These are phyloP conservation scores for Nasonovia ribisnigri DNA, from an alignment of 2,888 invertebrate species.

Conservation along the genomic window DNA sequence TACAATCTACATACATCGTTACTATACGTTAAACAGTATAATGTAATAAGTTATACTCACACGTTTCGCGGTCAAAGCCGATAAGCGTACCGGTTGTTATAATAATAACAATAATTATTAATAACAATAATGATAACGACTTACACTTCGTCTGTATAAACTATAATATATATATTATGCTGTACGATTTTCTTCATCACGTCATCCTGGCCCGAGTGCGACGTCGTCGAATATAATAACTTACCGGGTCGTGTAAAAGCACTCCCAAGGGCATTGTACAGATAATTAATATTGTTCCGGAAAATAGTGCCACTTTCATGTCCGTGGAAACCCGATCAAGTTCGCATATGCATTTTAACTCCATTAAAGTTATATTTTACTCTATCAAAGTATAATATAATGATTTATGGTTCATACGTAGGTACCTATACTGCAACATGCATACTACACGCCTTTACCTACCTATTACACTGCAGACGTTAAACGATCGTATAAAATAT, in stretches of 20 bases:
- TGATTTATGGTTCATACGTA: background rate
- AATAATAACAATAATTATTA: background rate
- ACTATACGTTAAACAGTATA: background rate
- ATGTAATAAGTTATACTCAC: background rate
- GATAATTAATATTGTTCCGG: background rate
- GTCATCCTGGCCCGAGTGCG: background rate
- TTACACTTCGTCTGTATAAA: background rate
- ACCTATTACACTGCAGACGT: background rate
- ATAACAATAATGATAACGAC: background rate
- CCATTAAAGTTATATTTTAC: background rate
- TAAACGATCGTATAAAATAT: background rate
- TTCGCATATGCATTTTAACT: background rate
- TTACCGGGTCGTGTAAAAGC: background rate
- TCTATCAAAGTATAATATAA: background rate
- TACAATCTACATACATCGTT: background rate
- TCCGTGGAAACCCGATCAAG: background rate
- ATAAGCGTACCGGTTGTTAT: background rate
- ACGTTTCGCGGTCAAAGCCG: background rate
- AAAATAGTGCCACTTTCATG: background rate
- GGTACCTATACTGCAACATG: background rate
- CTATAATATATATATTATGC: background rate
- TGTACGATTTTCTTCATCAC: background rate
- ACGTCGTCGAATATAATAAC: background rate
- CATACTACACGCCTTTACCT: too few relatives aligned
- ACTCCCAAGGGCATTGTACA: background rate